A percentile compares a stretch with the other conserved stretches of the same genome.
phyloP scores from a whole-genome alignment of 2,888 invertebrate species.

The Marronus borbonicus region DNA sequence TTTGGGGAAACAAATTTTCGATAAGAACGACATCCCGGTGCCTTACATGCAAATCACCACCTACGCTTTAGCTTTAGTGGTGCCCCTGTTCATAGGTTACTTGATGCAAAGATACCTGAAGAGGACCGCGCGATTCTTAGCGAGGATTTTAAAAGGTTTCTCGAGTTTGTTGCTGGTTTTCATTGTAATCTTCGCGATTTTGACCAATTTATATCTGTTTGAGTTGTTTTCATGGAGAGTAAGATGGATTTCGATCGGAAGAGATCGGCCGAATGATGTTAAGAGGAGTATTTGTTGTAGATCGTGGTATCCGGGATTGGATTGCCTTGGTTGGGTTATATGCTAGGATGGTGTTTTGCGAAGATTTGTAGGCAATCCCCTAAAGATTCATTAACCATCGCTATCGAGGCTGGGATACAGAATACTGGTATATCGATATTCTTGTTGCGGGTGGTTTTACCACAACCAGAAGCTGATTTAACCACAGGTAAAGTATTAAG shows the following conservation, averaged over 20 bases:
- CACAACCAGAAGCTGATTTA: slow-evolving; percentile 89
- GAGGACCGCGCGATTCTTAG: slow-evolving; percentile 79
- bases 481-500: slow-evolving; percentile 78
- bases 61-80: slow-evolving; percentile 82
- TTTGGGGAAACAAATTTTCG: slow-evolving; percentile 80
- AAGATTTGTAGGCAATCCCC: slow-evolving; percentile 75
- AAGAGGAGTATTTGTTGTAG: slow-evolving; percentile 68
- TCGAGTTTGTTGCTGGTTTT: slow-evolving; percentile 85
- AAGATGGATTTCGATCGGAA: slow-evolving; percentile 61
- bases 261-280: no score
- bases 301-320: slow-evolving; percentile 86
- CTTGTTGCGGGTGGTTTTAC: slow-evolving; percentile 84
- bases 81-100: slow-evolving; percentile 83
- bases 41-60: slow-evolving; percentile 85
- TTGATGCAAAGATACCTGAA: slow-evolving; percentile 80
- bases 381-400: slow-evolving; percentile 86
- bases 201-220: slow-evolving; percentile 92
- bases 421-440: slow-evolving; percentile 95
- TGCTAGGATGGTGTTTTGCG: slow-evolving; percentile 79
- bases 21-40: slow-evolving; percentile 79
- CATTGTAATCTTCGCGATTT: slow-evolving; percentile 88
- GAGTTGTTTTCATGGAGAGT: slow-evolving; percentile 91
- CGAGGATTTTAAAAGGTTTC: slow-evolving; percentile 88
- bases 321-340: slow-evolving; percentile 88
- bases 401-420: slow-evolving; percentile 94